A percentile compares a stretch with the other conserved stretches of the same genome.
Conservation (phyloP, 37 sponge, comb jelly and placozoan genomes). For the Eunapius fragilis region DNA sequence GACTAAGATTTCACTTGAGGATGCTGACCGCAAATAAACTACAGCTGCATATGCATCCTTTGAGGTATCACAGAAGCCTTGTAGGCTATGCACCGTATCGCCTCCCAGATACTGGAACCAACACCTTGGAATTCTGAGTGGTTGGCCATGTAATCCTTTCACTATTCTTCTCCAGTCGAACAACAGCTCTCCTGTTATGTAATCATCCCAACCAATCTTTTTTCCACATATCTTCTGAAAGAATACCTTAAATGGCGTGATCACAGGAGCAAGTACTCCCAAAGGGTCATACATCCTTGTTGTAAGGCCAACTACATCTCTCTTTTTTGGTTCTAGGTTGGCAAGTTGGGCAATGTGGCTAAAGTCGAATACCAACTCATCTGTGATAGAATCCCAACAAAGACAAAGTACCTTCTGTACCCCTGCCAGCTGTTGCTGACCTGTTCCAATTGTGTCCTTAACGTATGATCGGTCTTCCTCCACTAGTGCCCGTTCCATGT, state of each 20-base stretch:
- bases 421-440: neutral
- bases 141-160: neutral
- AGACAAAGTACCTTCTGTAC: slow-evolving; percentile 36
- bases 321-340: slow-evolving; percentile 11
- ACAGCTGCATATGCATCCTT: slow-evolving; percentile 17
- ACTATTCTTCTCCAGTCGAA: slow-evolving; percentile 2
- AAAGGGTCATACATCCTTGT: slow-evolving; percentile 29
- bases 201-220: slow-evolving; percentile 24
- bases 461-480: slow-evolving; percentile 6
- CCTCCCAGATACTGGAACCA: neutral
- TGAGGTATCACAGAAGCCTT: slow-evolving; percentile 12
- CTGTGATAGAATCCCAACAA: slow-evolving; percentile 14
- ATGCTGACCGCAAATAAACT: neutral
- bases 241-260: slow-evolving; percentile 27
- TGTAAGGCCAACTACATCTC: slow-evolving; percentile 16
- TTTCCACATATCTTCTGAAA: slow-evolving; percentile 6
- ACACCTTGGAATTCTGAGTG: slow-evolving; percentile 12
- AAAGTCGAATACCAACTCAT: slow-evolving; percentile 19
- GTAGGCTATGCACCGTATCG: neutral
- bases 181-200: slow-evolving; percentile 3
- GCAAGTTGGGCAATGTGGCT: neutral
- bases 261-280: slow-evolving; percentile 34
- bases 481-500: neutral
- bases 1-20: neutral
- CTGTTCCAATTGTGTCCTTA: slow-evolving; percentile 7